phyloP scores from a whole-genome alignment of 2,888 invertebrate species.

The Psylliodes chrysocephalus region DNA sequence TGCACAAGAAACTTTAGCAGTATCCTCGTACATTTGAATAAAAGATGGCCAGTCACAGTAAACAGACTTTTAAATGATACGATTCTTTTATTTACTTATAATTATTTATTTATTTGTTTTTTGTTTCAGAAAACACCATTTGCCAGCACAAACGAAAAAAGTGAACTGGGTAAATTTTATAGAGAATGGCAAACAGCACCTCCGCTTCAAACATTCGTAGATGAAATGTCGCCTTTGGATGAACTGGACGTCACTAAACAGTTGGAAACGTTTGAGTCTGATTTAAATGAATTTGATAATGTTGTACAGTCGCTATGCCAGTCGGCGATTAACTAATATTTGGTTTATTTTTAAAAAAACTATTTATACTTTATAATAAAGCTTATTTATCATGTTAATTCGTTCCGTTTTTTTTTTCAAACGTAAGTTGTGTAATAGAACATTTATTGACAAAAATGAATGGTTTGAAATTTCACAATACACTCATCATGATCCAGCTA shows the following conservation, averaged over 20 bases:
- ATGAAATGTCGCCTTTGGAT: slow-evolving; percentile 68
- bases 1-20: too few relatives aligned
- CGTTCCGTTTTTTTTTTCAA: not conserved
- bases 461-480: too few relatives aligned
- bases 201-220: slow-evolving; percentile 63
- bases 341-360: slow-evolving; percentile 14
- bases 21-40: too few relatives aligned
- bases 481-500: too few relatives aligned
- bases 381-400: slow-evolving; percentile 19
- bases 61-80: too few relatives aligned
- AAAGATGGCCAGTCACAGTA: too few relatives aligned
- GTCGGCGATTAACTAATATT: slow-evolving; percentile 17
- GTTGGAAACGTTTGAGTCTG: slow-evolving; percentile 79
- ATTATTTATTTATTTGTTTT: too few relatives aligned
- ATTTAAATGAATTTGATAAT: slow-evolving; percentile 64
- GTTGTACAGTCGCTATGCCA: slow-evolving; percentile 16
- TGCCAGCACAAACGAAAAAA: slow-evolving; percentile 76
- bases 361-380: slow-evolving; percentile 29
- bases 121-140: slow-evolving; percentile 81
- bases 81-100: too few relatives aligned
- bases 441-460: too few relatives aligned
- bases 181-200: slow-evolving; percentile 80
- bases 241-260: slow-evolving; percentile 72
- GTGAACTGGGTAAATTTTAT: slow-evolving; percentile 82
- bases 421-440: too few relatives aligned